Percentiles rank a stretch among this genome's conserved stretches.
Conservation (phyloP, 2,888 invertebrate genomes). For the Acleris literana region DNA sequence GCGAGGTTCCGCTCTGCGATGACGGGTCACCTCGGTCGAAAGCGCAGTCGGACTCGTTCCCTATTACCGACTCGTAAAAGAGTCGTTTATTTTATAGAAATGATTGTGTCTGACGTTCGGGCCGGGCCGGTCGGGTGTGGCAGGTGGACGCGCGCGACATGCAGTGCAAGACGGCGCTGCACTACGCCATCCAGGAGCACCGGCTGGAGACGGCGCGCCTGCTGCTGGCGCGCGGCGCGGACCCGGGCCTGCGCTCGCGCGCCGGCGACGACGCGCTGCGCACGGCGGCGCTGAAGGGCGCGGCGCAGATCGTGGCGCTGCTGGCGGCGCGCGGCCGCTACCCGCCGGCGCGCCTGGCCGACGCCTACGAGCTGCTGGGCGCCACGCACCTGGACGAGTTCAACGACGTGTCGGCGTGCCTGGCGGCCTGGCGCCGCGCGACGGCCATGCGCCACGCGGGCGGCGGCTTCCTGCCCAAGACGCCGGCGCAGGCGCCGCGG, state of each 20-base stretch:
- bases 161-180: conserved; percentile 95
- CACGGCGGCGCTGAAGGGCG: conserved; percentile 90
- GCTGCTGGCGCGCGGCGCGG: conserved; percentile 90
- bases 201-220: conserved; percentile 92
- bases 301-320: conserved; percentile 88
- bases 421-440: conserved; percentile 92
- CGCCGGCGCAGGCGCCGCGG: conserved; percentile 75
- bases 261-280: conserved; percentile 95
- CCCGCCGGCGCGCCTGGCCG: conserved; percentile 87
- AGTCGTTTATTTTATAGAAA: no score
- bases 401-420: conserved; percentile 88
- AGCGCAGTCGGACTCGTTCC: no score
- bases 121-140: conserved; percentile 62
- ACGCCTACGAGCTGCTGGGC: conserved; percentile 94
- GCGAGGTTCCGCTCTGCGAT: no score
- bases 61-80: no score
- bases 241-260: conserved; percentile 89
- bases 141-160: conserved; percentile 94
- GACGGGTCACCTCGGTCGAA: no score
- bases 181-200: conserved; percentile 95
- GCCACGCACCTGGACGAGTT: conserved; percentile 94
- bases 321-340: conserved; percentile 86
- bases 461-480: conserved; percentile 47
- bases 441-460: conserved; percentile 54
- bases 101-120: no score